Percentiles rank a stretch among this genome's conserved stretches.
These are phyloP conservation scores for Drosophila bocki DNA, from an alignment of 1,140 invertebrate genomes.

Conservation along the genomic window DNA sequence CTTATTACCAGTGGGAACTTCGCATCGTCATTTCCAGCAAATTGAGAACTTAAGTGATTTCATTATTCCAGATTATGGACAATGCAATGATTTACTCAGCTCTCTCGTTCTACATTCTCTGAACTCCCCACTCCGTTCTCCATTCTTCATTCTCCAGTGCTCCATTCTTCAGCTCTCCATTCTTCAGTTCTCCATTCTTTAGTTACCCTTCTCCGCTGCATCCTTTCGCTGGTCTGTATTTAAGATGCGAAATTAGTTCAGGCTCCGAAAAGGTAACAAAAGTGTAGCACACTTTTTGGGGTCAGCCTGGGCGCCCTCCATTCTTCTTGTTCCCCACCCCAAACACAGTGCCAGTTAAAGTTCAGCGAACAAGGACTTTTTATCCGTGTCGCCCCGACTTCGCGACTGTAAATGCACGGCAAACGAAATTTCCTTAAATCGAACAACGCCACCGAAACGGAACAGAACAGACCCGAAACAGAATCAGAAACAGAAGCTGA, in stretches of 20 bases:
- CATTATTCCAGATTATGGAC: conserved; percentile 82
- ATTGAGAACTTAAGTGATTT: conserved; percentile 84
- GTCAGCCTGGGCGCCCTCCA: conserved; percentile 15
- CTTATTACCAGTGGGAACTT: conserved; percentile 76
- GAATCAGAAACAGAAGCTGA: not conserved
- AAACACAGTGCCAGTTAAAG: conserved; percentile 38
- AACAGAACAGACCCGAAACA: conserved; percentile 12
- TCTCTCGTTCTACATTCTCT: conserved; percentile 4
- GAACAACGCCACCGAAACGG: conserved; percentile 53
- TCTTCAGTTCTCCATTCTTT: not conserved
- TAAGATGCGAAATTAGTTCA: conserved; percentile 63
- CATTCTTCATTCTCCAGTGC: not conserved
- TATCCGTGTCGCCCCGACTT: conserved; percentile 57
- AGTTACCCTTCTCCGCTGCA: not conserved
- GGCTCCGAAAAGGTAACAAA: conserved; percentile 41
- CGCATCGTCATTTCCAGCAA: conserved; percentile 68
- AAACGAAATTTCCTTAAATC: conserved; percentile 77
- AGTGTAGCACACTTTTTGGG: conserved; percentile 54
- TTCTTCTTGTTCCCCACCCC: not conserved
- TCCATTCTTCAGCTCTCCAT: not conserved
- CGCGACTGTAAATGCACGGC: conserved; percentile 45
- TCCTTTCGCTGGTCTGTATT: conserved; percentile 51
- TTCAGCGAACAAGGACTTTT: conserved; percentile 51
- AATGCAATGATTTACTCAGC: conserved; percentile 80
- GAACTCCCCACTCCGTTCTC: not conserved